phyloP scores from a whole-genome alignment of 2,113 vertebrate genomes.

The Alethe diademata region DNA sequence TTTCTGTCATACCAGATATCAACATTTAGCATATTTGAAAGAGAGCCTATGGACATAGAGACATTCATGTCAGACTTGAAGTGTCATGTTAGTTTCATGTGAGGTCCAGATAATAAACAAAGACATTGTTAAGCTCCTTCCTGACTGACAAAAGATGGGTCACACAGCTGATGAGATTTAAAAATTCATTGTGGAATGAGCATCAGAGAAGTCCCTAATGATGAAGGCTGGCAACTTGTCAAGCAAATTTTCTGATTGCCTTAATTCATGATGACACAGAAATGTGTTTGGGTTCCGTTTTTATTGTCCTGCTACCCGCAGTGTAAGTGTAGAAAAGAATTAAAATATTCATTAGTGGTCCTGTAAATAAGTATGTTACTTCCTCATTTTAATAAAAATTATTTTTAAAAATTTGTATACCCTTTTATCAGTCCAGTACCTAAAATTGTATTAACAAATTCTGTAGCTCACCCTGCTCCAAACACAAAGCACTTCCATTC shows the following conservation, averaged over 20 bases:
- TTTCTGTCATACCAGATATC: not conserved
- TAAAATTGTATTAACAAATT: not conserved
- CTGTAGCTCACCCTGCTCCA: not conserved
- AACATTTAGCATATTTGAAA: not conserved
- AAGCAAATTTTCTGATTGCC: not conserved
- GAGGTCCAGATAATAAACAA: not conserved
- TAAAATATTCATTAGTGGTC: not conserved
- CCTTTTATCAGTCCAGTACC: not conserved
- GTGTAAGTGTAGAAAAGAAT: not conserved
- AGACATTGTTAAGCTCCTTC: not conserved
- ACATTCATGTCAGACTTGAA: not conserved
- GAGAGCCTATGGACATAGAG: not conserved
- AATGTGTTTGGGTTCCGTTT: not conserved
- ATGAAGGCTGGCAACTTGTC: conserved; percentile 14
- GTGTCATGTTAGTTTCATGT: not conserved
- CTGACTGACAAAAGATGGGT: not conserved
- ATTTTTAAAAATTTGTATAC: not conserved
- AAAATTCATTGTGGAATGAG: not conserved
- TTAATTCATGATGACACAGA: conserved; percentile 6
- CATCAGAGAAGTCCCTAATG: not conserved
- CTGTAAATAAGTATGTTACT: not conserved
- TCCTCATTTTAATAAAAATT: not conserved
- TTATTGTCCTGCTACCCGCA: not conserved
- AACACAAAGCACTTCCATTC: not conserved
- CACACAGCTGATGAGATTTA: not conserved